Conservation (phyloP, 2,888 invertebrate genomes). For the Drosophila demipolita region DNA sequence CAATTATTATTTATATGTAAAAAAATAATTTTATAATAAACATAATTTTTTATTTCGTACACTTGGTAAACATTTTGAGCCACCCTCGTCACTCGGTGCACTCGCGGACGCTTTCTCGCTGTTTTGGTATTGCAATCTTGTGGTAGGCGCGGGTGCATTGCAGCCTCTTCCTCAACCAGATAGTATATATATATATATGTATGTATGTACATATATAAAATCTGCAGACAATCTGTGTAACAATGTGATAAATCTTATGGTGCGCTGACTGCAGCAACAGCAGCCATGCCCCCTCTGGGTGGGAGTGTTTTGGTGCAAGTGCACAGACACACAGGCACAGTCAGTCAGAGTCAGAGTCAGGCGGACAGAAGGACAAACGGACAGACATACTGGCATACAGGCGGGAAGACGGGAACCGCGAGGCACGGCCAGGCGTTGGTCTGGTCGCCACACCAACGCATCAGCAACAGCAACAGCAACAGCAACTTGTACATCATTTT, state of each 20-base stretch:
- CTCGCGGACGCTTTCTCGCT: slow-evolving; percentile 41
- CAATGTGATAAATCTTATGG: slow-evolving; percentile 83
- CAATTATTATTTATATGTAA: background rate
- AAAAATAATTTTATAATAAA: background rate
- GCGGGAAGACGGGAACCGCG: slow-evolving; percentile 21
- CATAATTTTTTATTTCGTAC: background rate
- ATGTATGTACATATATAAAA: slow-evolving; percentile 48
- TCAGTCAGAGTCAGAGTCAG: slow-evolving; percentile 35
- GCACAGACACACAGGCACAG: slow-evolving; percentile 53
- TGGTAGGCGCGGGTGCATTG: slow-evolving; percentile 75
- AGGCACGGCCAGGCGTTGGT: slow-evolving; percentile 51
- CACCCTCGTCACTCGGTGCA: slow-evolving; percentile 46
- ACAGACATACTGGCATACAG: slow-evolving; percentile 16
- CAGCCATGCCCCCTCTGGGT: slow-evolving; percentile 73
- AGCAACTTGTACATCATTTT: slow-evolving; percentile 81
- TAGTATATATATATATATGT: slow-evolving; percentile 24
- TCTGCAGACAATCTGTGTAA: slow-evolving; percentile 82
- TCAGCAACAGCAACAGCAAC: slow-evolving; percentile 42
- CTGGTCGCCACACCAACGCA: slow-evolving; percentile 78
- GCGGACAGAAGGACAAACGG: slow-evolving; percentile 8
- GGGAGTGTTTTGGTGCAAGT: slow-evolving; percentile 76
- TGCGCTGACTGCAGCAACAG: slow-evolving; percentile 68
- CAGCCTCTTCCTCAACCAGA: slow-evolving; percentile 39
- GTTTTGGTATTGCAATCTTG: slow-evolving; percentile 47
- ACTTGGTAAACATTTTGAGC: slow-evolving; percentile 16